These are phyloP conservation scores for Pitta sordida DNA, from an alignment of 2,113 vertebrate species.

Conservation along the genomic window DNA sequence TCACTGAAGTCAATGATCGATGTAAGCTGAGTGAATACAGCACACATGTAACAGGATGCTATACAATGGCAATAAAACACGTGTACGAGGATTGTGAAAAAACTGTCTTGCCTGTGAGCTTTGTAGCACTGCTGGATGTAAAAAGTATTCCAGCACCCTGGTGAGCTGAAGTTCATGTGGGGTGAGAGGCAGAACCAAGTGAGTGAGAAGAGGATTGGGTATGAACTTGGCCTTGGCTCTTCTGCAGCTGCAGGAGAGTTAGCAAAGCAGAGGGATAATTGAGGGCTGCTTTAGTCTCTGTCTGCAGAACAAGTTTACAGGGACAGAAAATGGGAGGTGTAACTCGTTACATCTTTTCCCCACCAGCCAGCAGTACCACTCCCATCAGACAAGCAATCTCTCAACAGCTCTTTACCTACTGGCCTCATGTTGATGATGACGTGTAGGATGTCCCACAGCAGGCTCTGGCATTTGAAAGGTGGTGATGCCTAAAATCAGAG, in stretches of 20 bases:
- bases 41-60: rapidly evolving
- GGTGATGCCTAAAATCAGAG: too few relatives aligned
- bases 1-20: neutral
- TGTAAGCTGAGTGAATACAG: neutral
- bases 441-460: neutral
- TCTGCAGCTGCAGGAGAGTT: neutral
- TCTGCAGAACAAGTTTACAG: neutral
- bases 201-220: neutral
- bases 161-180: neutral
- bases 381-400: neutral
- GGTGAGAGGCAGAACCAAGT: rapidly evolving
- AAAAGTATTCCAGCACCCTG: rapidly evolving
- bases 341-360: neutral
- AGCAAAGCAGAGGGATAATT: neutral
- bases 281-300: neutral
- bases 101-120: neutral
- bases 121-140: neutral
- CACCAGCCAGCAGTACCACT: rapidly evolving
- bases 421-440: rapidly evolving
- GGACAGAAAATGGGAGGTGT: neutral
- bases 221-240: neutral
- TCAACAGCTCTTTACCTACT: rapidly evolving
- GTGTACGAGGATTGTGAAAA: rapidly evolving
- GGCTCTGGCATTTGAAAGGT: neutral
- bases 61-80: neutral